Base-by-base conservation (phyloP, 1,140 invertebrate genomes). In the Vanessa atalanta region DNA sequence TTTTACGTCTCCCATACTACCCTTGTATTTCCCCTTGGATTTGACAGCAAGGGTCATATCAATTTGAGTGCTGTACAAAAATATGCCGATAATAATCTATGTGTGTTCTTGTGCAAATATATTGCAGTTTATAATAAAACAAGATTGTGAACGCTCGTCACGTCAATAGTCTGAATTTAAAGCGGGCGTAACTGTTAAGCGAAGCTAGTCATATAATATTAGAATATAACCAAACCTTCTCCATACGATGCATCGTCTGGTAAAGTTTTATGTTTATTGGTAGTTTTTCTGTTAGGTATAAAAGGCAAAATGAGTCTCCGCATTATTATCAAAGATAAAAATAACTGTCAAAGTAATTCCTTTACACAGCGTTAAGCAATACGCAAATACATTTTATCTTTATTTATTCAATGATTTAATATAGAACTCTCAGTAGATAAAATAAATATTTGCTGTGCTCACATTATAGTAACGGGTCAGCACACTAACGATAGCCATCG, bases 1-100 rank as follows among this genome's bases (percentile, higher is more conserved):
- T 90, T 91, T 90, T 74, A 78, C 81, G 75, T 78, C 71, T 72
- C 80, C 73, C 74, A 57, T 74, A 69, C 61, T 65, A 74, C 79
- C 66, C 74, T 69, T 47, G 69, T 60, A 50, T 72, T 67, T 61
- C 68, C 73, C 69, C 55, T 51, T 50, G 51, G 63, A 37, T 72
- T 65, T 66, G 31, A 68, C 67, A 48, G 66, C 60, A 69, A 70
- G 78, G 76, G 68, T 78, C 79, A 68, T 61, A 37, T 31, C 37
- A 65, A 61, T 70, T 61, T 47, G 13, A 72, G 51, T 55, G 70
- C 43, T 72, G 47, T 68, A 66, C 48, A 43, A 5, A 63, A 13
- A 60, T 60, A 69, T 69, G 57, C 26, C 66, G 51, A 69, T 57
- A 57, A 55, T 16, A 57, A 57, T 57, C n/a, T 16, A 60, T 14